Base-by-base conservation (phyloP, 2,888 invertebrate species). In the Sminthurinus aureus region DNA sequence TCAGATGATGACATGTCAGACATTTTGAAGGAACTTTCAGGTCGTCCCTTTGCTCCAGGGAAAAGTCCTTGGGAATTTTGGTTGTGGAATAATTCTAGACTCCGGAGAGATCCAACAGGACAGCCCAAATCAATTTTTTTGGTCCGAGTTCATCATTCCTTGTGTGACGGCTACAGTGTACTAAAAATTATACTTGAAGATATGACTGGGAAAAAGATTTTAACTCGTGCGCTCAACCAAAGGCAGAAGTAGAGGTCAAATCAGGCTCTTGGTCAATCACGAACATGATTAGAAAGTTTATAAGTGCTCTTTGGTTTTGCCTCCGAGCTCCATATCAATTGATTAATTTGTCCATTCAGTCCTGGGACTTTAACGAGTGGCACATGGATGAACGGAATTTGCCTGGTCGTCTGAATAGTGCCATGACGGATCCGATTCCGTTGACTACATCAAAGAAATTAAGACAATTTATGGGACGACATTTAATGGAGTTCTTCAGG, bases 351-450 rank as follows among this genome's bases (percentile, higher is more conserved):
- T 79, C 79, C 22, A 76, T 85, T 8, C 71, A 79, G 22, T 66
- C 83, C 15, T 84, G 81, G 69, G 85, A 85, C 66, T 71, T 74
- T 18, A 85, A 85, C 38, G 84, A 79, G n/a, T 84, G 82, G 82
- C 84, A 85, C 64, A 82, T 84, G 11, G 73, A 82, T 0, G 84
- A 84, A 38, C 50, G 51, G 1, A 69, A 78, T 76, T 20, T 85
- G 3, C 51, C 82, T 12, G 66, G 75, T 2, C 66, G 24, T n/a
- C n/a, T 84, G 3, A 82, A 84, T 64, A 67, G 74, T 38, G 82
- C 84, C 24, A 64, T 82, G 24, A 71, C 58, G 0, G 76, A 75
- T 13, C 52, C 66, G 12, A 38, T 85, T 2, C 79, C 11, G 22
- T 85, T n/a, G 76, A 82, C 4, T 58, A 71, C 13, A 64, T 85